Evolutionary conservation across 2,113 vertebrate genomes (phyloP), one percentile per base, ranked within the genome.

Genomic region (Mixornis gularis): DNA sequence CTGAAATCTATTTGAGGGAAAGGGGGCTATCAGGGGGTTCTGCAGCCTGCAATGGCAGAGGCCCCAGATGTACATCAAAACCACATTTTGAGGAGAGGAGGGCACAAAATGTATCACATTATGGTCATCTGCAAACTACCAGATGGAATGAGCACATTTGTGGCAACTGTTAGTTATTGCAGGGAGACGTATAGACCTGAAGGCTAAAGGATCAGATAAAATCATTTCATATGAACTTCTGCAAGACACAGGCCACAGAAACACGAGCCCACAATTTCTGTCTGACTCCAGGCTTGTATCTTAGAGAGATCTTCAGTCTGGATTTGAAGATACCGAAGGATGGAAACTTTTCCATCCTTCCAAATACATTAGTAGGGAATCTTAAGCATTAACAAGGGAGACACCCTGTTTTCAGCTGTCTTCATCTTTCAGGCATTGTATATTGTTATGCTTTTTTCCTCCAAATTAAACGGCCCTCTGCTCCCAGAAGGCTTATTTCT

Each of bases 121-220:
- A 17, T 34, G 10, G 48, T 83, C 55, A 78, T 55, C 73, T 81
- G 65, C 59, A 71, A 66, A 81, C 44, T 56, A 46, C 20, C 41
- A 49, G 48, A 52, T 18, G 12, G 40, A 41, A 29, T 63, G 40
- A 79, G 55, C 15, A 69, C 51, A 51, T 69, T 44, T 79, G 73
- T 6, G 2, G 81, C 46, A 70, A 55, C 34, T 51, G 32, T 48
- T 81, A 90, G 65, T 38, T 63, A 51, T 22, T 58, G 36, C 81
- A 72, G 58, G 20, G 38, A 58, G 36, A 94, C 26, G 13, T 52
- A 85, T 29, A 85, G 77, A 77, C 63, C 40, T 79, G 44, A 51
- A 66, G 59, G 80, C 46, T 80, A 85, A 94, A 85, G 63, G 74
- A 89, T 59, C 51, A 70, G 56, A 87, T 79, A 77, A 93, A 93